phyloP scores from a whole-genome alignment of 1,140 invertebrate species.

The Lutraria rhynchaena region DNA sequence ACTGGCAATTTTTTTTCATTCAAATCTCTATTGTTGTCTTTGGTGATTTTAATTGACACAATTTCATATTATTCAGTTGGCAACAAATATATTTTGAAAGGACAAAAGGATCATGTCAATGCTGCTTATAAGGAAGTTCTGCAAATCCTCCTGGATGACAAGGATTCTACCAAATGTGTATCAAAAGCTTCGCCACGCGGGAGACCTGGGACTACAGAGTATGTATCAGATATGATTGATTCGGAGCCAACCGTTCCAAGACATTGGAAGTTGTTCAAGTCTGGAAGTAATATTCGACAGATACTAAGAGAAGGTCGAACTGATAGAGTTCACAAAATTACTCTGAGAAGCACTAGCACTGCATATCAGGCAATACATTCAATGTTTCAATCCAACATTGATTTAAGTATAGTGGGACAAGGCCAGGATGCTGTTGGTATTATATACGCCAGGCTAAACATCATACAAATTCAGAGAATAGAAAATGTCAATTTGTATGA shows the following conservation, averaged over 20 bases:
- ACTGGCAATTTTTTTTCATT: too few species aligned
- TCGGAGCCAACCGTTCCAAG: conserved; percentile 13
- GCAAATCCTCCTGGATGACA: conserved; percentile 14
- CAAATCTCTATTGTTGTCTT: too few species aligned
- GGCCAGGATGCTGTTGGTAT: conserved; percentile 36
- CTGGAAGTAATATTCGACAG: too few species aligned
- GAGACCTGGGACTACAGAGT: conserved; percentile 26
- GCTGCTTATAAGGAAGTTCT: conserved; percentile 9
- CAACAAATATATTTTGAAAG: conserved; percentile 25
- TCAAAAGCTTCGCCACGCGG: background rate
- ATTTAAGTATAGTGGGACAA: background rate
- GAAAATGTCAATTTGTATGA: conserved; percentile 36
- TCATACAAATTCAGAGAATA: conserved; percentile 36
- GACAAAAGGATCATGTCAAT: conserved; percentile 6
- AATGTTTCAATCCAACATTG: conserved; percentile 15
- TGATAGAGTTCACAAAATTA: too few species aligned
- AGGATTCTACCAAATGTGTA: background rate
- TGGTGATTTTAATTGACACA: too few species aligned
- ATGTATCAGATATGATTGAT: background rate
- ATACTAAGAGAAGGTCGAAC: too few species aligned
- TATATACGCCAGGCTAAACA: background rate
- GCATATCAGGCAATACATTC: too few species aligned
- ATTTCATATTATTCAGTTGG: conserved; percentile 19
- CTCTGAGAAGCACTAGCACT: too few species aligned
- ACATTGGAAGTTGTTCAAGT: conserved; percentile 36